Evolutionary conservation across 2,888 invertebrate species (phyloP).

Genomic region (Arge pagana): DNA sequence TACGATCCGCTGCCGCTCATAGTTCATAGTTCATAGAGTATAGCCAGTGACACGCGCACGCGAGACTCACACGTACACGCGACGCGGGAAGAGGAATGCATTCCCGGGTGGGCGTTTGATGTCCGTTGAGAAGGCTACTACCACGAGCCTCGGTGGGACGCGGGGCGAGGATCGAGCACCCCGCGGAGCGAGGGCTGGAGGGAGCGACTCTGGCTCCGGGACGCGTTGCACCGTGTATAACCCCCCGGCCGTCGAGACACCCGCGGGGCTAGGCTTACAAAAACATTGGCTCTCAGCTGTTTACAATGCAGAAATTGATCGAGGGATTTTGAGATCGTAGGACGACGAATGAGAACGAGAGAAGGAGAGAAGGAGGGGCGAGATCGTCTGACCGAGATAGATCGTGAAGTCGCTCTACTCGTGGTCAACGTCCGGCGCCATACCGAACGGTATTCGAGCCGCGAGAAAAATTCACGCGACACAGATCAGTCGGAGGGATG

Average conservation of each 20-base stretch:
- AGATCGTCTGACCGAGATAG: too few species aligned
- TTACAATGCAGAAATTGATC: slow-evolving; percentile 34
- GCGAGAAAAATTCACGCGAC: too few species aligned
- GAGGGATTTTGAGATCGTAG: slow-evolving; percentile 33
- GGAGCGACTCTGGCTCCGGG: slow-evolving; percentile 10
- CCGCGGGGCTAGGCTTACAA: slow-evolving; percentile 32
- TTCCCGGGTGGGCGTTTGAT: slow-evolving; percentile 48
- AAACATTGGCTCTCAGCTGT: slow-evolving; percentile 29
- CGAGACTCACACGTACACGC: slow-evolving; percentile 14
- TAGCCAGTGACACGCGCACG: slow-evolving; percentile 46
- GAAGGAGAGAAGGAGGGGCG: too few species aligned
- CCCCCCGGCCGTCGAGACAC: slow-evolving; percentile 25
- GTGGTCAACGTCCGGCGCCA: too few species aligned
- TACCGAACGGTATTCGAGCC: too few species aligned
- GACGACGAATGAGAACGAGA: too few species aligned
- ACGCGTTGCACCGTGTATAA: not conserved
- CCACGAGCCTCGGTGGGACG: slow-evolving; percentile 11
- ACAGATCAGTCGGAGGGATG: too few species aligned
- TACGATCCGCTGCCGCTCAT: not conserved
- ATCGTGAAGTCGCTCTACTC: too few species aligned
- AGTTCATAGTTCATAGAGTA: slow-evolving; percentile 38
- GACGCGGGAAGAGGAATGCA: slow-evolving; percentile 34
- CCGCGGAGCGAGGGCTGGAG: not conserved
- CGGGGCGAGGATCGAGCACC: slow-evolving; percentile 3
- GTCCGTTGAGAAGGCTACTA: slow-evolving; percentile 36